These are phyloP conservation scores for Pogonocichla stellata DNA, from an alignment of 2,113 vertebrate species.

Conservation along the genomic window DNA sequence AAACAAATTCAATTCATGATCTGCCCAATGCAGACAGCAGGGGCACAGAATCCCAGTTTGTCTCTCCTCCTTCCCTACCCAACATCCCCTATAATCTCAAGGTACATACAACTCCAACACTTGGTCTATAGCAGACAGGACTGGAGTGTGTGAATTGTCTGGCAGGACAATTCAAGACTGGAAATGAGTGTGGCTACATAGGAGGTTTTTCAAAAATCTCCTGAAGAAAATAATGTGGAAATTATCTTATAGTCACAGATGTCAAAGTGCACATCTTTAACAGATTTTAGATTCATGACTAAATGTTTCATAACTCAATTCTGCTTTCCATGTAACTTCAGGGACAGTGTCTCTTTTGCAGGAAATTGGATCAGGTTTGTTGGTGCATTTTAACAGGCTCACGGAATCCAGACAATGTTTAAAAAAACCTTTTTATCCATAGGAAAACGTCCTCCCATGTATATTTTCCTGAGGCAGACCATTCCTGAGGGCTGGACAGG, in stretches of 20 bases:
- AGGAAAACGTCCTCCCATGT: not conserved
- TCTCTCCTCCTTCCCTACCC: not conserved
- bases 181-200: accelerated
- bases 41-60: not conserved
- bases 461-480: not conserved
- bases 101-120: not conserved
- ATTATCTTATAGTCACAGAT: not conserved
- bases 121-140: not conserved
- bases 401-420: not conserved
- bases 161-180: not conserved
- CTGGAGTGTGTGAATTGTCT: not conserved
- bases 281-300: not conserved
- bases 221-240: not conserved
- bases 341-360: not conserved
- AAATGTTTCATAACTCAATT: not conserved
- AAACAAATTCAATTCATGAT: not conserved
- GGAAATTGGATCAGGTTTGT: not conserved
- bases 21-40: not conserved
- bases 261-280: not conserved
- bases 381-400: not conserved
- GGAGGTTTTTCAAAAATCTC: not conserved
- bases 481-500: not conserved
- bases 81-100: not conserved
- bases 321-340: not conserved
- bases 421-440: not conserved